Evolutionary conservation across 2,888 invertebrate genomes (phyloP).

Genomic region (Aquatica leii): DNA sequence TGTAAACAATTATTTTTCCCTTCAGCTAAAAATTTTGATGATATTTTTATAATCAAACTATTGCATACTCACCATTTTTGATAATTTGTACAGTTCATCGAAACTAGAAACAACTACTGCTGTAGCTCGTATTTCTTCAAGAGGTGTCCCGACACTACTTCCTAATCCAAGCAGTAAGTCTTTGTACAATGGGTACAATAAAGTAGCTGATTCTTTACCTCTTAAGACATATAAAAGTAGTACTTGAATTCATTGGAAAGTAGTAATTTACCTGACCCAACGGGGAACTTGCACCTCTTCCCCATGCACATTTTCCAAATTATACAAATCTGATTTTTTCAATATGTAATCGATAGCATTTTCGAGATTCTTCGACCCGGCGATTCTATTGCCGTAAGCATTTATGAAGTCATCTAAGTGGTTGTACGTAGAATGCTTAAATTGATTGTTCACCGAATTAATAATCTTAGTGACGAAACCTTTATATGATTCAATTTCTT

Average conservation of each 20-base stretch:
- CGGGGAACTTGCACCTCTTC: conserved; percentile 70
- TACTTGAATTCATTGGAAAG: too few relatives aligned
- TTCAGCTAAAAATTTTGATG: conserved; percentile 59
- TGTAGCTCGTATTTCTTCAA: conserved; percentile 76
- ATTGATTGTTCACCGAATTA: conserved; percentile 48
- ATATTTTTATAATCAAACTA: background rate
- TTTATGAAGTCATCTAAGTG: conserved; percentile 62
- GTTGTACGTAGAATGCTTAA: conserved; percentile 51
- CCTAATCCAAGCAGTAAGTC: conserved; percentile 77
- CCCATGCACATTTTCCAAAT: conserved; percentile 73
- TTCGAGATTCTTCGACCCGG: conserved; percentile 64
- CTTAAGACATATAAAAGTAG: conserved; percentile 65
- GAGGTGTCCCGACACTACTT: conserved; percentile 72
- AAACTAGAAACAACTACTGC: conserved; percentile 77
- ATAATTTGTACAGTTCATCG: conserved; percentile 66
- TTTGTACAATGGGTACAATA: conserved; percentile 71
- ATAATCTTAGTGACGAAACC: conserved; percentile 51
- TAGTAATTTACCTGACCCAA: conserved; percentile 66
- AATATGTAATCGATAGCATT: conserved; percentile 66
- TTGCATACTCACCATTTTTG: conserved; percentile 61
- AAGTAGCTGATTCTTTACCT: conserved; percentile 71
- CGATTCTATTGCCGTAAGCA: conserved; percentile 63
- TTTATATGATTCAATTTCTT: conserved; percentile 66
- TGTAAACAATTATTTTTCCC: conserved; percentile 82
- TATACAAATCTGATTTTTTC: conserved; percentile 57